Conservation (phyloP, 2,888 invertebrate species). For the Apoda limacodes region DNA sequence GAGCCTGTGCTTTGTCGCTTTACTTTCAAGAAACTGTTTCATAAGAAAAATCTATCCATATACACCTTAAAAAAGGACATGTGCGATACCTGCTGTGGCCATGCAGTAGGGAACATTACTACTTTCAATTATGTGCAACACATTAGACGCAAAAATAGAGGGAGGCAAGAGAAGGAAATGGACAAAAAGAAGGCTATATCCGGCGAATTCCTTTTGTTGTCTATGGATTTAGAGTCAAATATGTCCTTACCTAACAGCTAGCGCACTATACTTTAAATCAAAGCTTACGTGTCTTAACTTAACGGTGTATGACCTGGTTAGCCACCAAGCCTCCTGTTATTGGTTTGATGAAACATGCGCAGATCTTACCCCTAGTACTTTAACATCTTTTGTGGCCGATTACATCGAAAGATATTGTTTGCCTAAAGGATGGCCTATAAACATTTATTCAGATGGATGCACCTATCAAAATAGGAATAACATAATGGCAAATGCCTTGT, state of each 20-base stretch:
- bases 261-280: constrained; percentile 19
- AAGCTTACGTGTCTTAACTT: constrained; percentile 23
- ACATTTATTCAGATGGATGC: too few relatives aligned
- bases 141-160: constrained; percentile 14
- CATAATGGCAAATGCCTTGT: constrained; percentile 15
- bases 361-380: constrained; percentile 20
- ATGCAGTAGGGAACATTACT: constrained; percentile 15
- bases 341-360: constrained; percentile 21
- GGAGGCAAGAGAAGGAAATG: constrained; percentile 20
- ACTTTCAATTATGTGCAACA: constrained; percentile 11
- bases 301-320: constrained; percentile 17
- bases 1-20: constrained; percentile 16
- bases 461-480: constrained; percentile 18
- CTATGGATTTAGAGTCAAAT: constrained; percentile 22
- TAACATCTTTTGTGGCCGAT: constrained; percentile 19
- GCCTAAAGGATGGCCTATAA: constrained; percentile 6
- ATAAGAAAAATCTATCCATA: constrained; percentile 21
- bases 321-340: constrained; percentile 18
- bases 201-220: constrained; percentile 16
- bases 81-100: constrained; percentile 19
- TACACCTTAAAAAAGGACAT: constrained; percentile 21
- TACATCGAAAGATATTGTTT: constrained; percentile 17
- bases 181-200: constrained; percentile 16
- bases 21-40: constrained; percentile 21
- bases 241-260: constrained; percentile 18